These are phyloP conservation scores for Pangasius sanitwongsei DNA, from an alignment of 2,797 vertebrate genomes.

Conservation along the genomic window DNA sequence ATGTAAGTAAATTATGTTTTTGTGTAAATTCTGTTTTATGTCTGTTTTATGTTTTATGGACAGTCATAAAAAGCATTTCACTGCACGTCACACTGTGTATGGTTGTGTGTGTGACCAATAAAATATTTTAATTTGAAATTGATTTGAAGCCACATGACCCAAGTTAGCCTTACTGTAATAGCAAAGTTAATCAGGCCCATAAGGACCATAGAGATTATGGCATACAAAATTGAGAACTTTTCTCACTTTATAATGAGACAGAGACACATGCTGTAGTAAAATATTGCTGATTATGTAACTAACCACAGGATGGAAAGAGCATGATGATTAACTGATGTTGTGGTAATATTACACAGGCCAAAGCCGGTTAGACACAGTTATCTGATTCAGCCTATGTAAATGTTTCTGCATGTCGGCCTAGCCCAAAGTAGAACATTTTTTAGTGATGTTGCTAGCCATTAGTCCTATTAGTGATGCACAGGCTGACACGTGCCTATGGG, in stretches of 20 bases:
- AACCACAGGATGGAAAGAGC: background rate
- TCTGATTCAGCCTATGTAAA: constrained; percentile 25
- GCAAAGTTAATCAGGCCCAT: constrained; percentile 56
- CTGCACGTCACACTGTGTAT: background rate
- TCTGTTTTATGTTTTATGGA: background rate
- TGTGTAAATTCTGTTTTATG: background rate
- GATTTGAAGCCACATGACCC: constrained; percentile 58
- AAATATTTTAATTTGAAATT: background rate
- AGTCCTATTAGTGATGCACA: constrained; percentile 20
- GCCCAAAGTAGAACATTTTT: background rate
- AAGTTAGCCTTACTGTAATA: constrained; percentile 67
- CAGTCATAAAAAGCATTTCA: background rate
- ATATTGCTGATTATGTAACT: background rate
- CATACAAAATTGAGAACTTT: constrained; percentile 30
- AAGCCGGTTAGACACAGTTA: background rate
- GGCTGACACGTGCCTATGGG: background rate
- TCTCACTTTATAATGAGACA: background rate
- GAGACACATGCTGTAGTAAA: no score
- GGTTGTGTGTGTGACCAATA: background rate
- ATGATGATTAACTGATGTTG: background rate
- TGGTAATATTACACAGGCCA: background rate
- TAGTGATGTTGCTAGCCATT: constrained; percentile 1
- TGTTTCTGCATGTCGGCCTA: background rate
- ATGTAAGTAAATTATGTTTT: background rate
- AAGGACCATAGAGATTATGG: constrained; percentile 54